A percentile compares a stretch with the other conserved stretches of the same genome.
These are phyloP conservation scores for Boleophthalmus pectinirostris DNA, from an alignment of 2,113 vertebrate species.

Conservation along the genomic window DNA sequence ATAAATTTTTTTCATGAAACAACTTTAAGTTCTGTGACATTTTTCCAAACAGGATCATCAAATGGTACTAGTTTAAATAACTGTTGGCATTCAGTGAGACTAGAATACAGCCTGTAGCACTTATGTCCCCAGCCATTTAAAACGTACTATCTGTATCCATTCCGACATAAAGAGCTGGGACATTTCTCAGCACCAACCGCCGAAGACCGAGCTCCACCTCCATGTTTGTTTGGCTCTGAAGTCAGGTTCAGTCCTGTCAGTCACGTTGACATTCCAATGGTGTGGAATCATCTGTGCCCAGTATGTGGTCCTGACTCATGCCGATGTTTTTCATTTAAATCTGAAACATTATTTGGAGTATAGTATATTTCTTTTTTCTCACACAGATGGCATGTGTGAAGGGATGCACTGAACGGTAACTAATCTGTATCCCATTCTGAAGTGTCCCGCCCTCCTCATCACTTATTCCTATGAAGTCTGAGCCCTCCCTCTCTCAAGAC, in stretches of 20 bases:
- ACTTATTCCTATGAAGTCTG: constrained; percentile 41
- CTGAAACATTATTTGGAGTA: background rate
- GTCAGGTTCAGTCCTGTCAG: constrained; percentile 8
- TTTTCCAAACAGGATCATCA: background rate
- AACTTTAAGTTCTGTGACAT: background rate
- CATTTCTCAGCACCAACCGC: constrained; percentile 1
- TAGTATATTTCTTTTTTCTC: background rate
- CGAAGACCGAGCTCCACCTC: background rate
- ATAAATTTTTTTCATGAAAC: background rate
- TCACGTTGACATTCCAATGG: constrained; percentile 5
- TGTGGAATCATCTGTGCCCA: constrained; percentile 7
- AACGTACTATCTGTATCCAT: background rate
- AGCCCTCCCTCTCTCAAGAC: constrained; percentile 37
- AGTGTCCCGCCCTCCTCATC: constrained; percentile 40
- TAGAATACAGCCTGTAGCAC: background rate
- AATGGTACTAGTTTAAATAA: background rate
- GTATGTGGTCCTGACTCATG: background rate
- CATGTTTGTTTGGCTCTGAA: constrained; percentile 7
- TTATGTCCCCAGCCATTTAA: background rate
- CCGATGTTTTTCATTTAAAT: constrained; percentile 2
- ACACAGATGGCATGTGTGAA: constrained; percentile 19
- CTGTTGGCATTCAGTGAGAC: background rate
- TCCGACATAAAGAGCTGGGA: background rate
- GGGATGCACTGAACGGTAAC: constrained; percentile 30
- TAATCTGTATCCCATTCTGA: constrained; percentile 28